A percentile compares a stretch with the other conserved stretches of the same genome.
These are phyloP conservation scores for Prinia subflava DNA, from an alignment of 2,113 vertebrate species.

Conservation along the genomic window DNA sequence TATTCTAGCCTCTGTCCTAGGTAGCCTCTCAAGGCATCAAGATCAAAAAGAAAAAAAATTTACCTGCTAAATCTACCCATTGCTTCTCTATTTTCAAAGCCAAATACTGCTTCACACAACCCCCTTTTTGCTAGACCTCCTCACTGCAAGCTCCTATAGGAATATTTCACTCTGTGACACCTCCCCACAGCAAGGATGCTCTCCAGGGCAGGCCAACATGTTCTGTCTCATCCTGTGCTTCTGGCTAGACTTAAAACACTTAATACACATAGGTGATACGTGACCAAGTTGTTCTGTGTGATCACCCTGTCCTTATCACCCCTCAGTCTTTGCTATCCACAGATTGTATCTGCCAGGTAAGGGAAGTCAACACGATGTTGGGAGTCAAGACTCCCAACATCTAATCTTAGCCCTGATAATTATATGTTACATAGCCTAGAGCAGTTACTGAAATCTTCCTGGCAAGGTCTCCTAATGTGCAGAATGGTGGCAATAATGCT, in stretches of 20 bases:
- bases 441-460: not conserved
- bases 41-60: not conserved
- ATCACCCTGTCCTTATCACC: not conserved
- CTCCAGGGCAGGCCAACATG: not conserved
- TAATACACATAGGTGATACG: not conserved
- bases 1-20: not conserved
- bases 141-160: not conserved
- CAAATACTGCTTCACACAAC: not conserved
- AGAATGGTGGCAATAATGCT: slow-evolving; percentile 4
- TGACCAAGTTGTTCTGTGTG: not conserved
- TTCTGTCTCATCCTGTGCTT: not conserved
- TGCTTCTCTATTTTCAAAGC: not conserved
- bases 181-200: fast-evolving
- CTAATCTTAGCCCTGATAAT: not conserved
- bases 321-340: not conserved
- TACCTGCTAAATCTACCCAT: not conserved
- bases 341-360: not conserved
- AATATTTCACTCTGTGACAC: not conserved
- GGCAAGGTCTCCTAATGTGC: not conserved
- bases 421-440: not conserved
- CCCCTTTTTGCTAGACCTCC: not conserved
- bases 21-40: not conserved
- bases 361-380: not conserved
- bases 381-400: not conserved
- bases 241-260: not conserved